Evolutionary conservation across 2,797 vertebrate genomes (phyloP), one percentile per base, ranked within the genome.

Genomic region (Melopsittacus undulatus): DNA sequence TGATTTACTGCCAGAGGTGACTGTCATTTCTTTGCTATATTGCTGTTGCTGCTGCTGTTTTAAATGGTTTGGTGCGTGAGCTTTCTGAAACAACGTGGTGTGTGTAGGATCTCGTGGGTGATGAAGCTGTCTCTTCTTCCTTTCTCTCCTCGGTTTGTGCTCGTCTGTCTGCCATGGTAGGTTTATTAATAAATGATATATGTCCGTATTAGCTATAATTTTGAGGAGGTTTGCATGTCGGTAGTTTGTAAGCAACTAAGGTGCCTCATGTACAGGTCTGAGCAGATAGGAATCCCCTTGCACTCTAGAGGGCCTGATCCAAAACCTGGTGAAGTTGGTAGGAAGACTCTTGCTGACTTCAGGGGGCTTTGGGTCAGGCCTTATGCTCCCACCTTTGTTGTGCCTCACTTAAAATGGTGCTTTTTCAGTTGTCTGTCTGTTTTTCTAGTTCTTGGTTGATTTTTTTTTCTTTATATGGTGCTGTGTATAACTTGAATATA

Each of bases 321-420:
- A 79, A 75, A 68, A 64, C 86, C 85, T 1, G 7, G 70, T 84
- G 70, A 92, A 30, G 92, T 83, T 90, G 62, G 59, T 54, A 42
- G 51, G 73, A 85, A 40, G 46, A 61, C 13, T 90, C 72, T 63
- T 56, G 61, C 59, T 1, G 5, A 12, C 75, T 70, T 78, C 81
- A 85, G 73, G 64, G 63, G 70, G 32, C 42, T 86, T 92, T 91
- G 83, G 23, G 62, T 89, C 57, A 43, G 87, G 86, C 98, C 98
- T 98, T 97, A 95, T 64, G 96, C 98, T 97, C 98, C 98, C 98
- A 98, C 98, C 98, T 98, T 98, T 94, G 98, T 98, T 98, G 98
- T 99, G 99, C 99, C 99, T 99, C 99, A 98, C 98, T 99, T 95
- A 98, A 98, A 98, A 99, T 98, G 98, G 99, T 99, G 99, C 99